Percentiles rank a stretch among this genome's conserved stretches.
These are phyloP conservation scores for Hydrocynus forskahlii DNA, from an alignment of 2,797 vertebrate species.

Conservation along the genomic window DNA sequence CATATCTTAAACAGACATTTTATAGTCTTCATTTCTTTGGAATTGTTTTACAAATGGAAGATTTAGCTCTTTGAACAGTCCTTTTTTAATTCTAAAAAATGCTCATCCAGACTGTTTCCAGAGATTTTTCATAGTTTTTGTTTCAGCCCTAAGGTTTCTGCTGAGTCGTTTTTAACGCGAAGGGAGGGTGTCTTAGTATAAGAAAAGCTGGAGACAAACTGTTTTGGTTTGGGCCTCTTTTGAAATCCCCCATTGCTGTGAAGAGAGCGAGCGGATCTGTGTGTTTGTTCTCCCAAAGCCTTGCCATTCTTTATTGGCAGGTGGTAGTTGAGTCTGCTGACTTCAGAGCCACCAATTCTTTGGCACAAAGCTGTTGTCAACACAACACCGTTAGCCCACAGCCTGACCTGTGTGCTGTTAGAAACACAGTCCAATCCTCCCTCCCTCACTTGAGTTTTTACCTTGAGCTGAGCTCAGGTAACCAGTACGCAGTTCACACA, in stretches of 20 bases:
- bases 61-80: not conserved
- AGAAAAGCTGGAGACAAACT: not conserved
- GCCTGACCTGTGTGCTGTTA: slow-evolving; percentile 50
- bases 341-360: slow-evolving; percentile 55
- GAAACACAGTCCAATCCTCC: slow-evolving; percentile 45
- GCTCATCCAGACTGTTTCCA: not conserved
- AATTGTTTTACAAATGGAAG: not conserved
- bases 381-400: slow-evolving; percentile 56
- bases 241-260: slow-evolving; percentile 12
- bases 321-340: slow-evolving; percentile 56
- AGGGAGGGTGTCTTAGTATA: not conserved
- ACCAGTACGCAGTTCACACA: slow-evolving; percentile 52
- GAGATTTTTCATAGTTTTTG: not conserved
- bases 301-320: slow-evolving; percentile 59
- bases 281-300: slow-evolving; percentile 59
- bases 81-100: not conserved
- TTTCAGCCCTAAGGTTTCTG: not conserved
- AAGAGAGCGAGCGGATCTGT: slow-evolving; percentile 47
- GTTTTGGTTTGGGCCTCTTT: slow-evolving; percentile 12
- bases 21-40: slow-evolving; percentile 9
- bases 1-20: not conserved
- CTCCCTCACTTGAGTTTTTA: slow-evolving; percentile 35
- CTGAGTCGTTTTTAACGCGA: not conserved
- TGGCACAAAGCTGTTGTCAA: slow-evolving; percentile 62
- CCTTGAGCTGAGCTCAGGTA: slow-evolving; percentile 44